Evolutionary conservation across 2,888 invertebrate species (phyloP), one percentile per base, ranked within the genome.

Genomic region (Agrilus mali): DNA sequence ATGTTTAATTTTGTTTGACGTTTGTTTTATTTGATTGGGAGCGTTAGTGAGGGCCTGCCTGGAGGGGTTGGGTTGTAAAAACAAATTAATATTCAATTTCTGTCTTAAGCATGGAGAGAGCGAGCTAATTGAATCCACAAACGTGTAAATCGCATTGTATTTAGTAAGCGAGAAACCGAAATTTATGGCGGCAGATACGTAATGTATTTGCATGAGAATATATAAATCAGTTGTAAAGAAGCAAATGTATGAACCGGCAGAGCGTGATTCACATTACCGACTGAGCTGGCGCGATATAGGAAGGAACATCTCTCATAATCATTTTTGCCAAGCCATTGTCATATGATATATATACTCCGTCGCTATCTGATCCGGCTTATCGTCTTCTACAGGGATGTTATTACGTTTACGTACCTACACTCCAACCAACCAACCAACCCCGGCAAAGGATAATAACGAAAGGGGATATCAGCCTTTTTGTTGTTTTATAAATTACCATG

Each of bases 271-370:
- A 61, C 63, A 61, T 61, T 61, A 61, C 61, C 60, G 59, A 59
- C 59, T 55, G 59, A 59, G 59, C 53, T 55, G 55, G 57, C 56
- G 58, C 57, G 57, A 59, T 61, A 60, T 60, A 63, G 64, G 64
- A 65, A 65, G 64, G 64, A 65, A 65, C 64, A 62, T 63, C 61
- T 60, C 63, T 58, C 60, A 63, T 65, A 65, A 65, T 65, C 65
- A 65, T 65, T 65, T 65, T 64, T 63, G 64, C 61, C 58, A 59
- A 59, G 63, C 62, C 61, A 63, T 65, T 65, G 65, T 65, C 62
- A 61, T 63, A 59, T 64, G 64, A 65, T 64, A 63, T 64, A 63
- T 64, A 65, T 63, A 50, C 45, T 46, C 47, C 41, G 42, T 34
- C 43, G 47, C 52, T 54, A 52, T 52, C 47, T 53, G 54, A 54